Percentiles rank a stretch among this genome's conserved stretches.
Evolutionary conservation across 2,888 invertebrate genomes (phyloP).

Genomic region (Phaonia tiefii): DNA sequence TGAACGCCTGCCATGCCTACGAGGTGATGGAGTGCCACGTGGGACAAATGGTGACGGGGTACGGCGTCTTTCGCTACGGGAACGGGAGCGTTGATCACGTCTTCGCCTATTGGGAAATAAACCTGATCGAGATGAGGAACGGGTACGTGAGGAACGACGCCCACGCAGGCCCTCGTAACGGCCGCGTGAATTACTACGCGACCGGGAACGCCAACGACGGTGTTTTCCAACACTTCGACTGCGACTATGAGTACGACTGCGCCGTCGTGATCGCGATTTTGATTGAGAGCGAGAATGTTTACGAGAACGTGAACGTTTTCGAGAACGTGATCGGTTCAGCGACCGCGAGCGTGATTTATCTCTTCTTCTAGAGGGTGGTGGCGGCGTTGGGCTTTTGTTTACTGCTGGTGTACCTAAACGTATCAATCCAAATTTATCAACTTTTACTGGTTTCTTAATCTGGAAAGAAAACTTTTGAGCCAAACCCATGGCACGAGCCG

Average conservation of each 20-base stretch:
- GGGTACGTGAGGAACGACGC: constrained; percentile 73
- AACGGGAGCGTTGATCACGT: constrained; percentile 77
- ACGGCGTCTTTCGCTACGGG: constrained; percentile 80
- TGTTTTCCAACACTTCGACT: constrained; percentile 73
- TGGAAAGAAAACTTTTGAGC: constrained; percentile 75
- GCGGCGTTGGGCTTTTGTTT: constrained; percentile 54
- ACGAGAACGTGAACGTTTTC: constrained; percentile 78
- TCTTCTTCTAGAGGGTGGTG: constrained; percentile 57
- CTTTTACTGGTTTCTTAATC: constrained; percentile 82
- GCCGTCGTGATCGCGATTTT: constrained; percentile 64
- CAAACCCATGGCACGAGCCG: constrained; percentile 8
- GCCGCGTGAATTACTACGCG: constrained; percentile 54
- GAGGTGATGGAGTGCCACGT: constrained; percentile 83
- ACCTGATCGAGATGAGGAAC: constrained; percentile 72
- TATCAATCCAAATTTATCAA: constrained; percentile 88
- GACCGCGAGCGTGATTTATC: constrained; percentile 69
- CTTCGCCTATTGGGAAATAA: constrained; percentile 71
- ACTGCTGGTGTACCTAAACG: constrained; percentile 83
- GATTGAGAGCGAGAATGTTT: constrained; percentile 69
- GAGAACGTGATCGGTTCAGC: constrained; percentile 78
- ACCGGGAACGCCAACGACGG: constrained; percentile 70
- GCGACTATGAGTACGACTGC: constrained; percentile 66
- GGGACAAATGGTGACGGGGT: constrained; percentile 80
- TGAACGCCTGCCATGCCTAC: constrained; percentile 80
- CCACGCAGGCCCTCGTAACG: constrained; percentile 74